Base-by-base conservation (phyloP, 2,113 vertebrate genomes). In the Phaethon lepturus region DNA sequence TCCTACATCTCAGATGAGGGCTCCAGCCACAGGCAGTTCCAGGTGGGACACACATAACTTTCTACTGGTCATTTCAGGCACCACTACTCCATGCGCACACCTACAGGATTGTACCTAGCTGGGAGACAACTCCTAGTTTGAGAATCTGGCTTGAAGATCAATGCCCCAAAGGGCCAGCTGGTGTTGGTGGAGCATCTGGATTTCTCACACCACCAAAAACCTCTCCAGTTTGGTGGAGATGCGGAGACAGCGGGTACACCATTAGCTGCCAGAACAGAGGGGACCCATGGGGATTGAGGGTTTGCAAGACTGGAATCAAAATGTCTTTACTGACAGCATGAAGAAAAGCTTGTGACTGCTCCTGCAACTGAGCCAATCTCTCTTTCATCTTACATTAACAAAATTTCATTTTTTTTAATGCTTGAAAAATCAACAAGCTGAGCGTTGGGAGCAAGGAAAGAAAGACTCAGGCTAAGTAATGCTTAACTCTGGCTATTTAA, bases 21-120 rank as follows among this genome's bases (percentile, higher is more conserved):
- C 31, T 94, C 9, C 42, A 80, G 49, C 14, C 55, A 53, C 38
- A 31, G 31, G 42, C 22, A 49, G 16, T 16, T 84, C 38, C n/a
- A 49, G 26, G 8, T 71, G 38, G 59, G 50, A 31, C 28, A 52
- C 62, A 31, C 8, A 3, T 7, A 58, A 53, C 11, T 42, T 86
- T 63, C 28, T 35, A 4, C 24, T 19, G 16, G 11, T 53, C 47
- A 42, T 82, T 93, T 86, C 45, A 60, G 81, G 23, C 62, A 49
- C 47, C 38, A 35, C 14, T 52, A 18, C 25, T 69, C 40, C 20
- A 9, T 56, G 25, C 17, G 52, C 11, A 33, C 17, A 14, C 8
- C 1, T 14, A 16, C 0, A 0, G 22, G 16, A 35, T 44, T 2
- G 0, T 77, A 74, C 16, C 10, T 44, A 24, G 4, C 1, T 85